These are phyloP conservation scores for Mustela nigripes DNA, from an alignment of 2,113 vertebrate genomes.

Conservation along the genomic window DNA sequence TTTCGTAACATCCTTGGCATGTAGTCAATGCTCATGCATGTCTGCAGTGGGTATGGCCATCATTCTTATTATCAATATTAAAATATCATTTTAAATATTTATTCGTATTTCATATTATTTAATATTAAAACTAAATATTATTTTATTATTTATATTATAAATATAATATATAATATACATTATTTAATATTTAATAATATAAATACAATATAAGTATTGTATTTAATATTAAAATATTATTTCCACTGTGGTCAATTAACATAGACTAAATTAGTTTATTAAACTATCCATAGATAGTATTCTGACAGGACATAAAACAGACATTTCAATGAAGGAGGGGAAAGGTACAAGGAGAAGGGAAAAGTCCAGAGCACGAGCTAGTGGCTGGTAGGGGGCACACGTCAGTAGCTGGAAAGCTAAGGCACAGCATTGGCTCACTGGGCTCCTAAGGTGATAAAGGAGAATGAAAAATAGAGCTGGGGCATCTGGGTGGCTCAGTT, in stretches of 20 bases:
- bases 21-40: not conserved
- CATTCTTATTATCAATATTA: not conserved
- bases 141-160: no score
- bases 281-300: not conserved
- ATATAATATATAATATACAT: no score
- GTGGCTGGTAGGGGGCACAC: not conserved
- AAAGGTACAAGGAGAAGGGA: not conserved
- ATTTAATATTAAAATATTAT: conserved; percentile 1
- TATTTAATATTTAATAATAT: not conserved
- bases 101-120: no score
- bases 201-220: no score
- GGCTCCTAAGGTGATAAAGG: not conserved
- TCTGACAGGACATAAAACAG: not conserved
- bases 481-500: no score
- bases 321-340: not conserved
- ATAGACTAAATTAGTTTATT: not conserved
- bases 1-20: not conserved
- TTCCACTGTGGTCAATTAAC: not conserved
- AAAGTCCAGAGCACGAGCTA: not conserved
- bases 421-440: no score
- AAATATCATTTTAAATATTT: no score
- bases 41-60: not conserved
- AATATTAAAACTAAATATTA: no score
- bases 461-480: not conserved
- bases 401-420: not conserved